Evolutionary conservation across 1,140 invertebrate species (phyloP), one percentile per base, ranked within the genome.

Genomic region (Fopius arisanus): DNA sequence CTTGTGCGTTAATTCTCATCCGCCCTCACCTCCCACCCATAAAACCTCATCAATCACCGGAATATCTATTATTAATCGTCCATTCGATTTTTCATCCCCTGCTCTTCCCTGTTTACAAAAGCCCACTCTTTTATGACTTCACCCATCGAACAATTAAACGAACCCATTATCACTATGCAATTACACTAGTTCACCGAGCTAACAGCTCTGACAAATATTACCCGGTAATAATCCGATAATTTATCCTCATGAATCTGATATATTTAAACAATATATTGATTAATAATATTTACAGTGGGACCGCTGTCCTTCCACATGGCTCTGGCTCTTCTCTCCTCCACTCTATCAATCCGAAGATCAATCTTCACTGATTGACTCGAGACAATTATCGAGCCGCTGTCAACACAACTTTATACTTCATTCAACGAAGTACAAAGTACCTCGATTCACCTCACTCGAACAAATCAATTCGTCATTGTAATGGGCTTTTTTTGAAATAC

Each of bases 241-340:
- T 65, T 37, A 31, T 65, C 29, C 54, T n/a, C 10, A 48, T 3
- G 26, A 10, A 14, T 26, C 21, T 28, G 59, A n/a, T 7, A 48
- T 54, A 31, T 67, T 48, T 26, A 63, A 72, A 16, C 37, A 62
- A 19, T n/a, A 62, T 48, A 54, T 41, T 28, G 6, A 72, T 70
- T 59, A 66, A 72, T 37, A 72, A 70, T 76, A 76, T 69, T 76
- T 76, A 76, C 75, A 76, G 75, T 76, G 48, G 75, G 75, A 62
- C 75, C 75, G 71, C 75, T 76, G 72, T 76, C 75, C 71, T 76
- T 76, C 75, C 75, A 76, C 75, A 76, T 76, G 43, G 41, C 73
- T 73, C 43, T 7, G 26, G 28, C 26, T 33, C 14, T n/a, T 29
- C n/a, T 12, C n/a, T 65, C 29, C 29, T 31, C 28, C 21, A 62